These are phyloP conservation scores for Adelges cooleyi DNA, from an alignment of 1,140 invertebrate genomes.

Conservation along the genomic window DNA sequence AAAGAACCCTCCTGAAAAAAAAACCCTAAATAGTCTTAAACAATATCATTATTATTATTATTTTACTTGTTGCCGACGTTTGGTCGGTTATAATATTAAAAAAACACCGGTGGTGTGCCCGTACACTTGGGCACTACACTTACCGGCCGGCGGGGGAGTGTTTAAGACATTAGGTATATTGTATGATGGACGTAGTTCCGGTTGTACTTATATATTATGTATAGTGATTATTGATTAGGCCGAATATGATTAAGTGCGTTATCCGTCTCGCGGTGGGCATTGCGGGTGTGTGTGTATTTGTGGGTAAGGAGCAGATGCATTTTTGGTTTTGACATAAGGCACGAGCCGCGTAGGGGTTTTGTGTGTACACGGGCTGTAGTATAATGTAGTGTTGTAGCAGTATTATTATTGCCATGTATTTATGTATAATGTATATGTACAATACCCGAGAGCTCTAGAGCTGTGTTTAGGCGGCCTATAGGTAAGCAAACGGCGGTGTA, in stretches of 20 bases:
- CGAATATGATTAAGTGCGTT: conserved; percentile 18
- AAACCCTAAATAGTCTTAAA: no score
- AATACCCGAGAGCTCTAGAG: background rate
- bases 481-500: background rate
- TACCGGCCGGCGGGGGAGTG: background rate
- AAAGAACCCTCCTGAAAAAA: no score
- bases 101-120: background rate
- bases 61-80: background rate
- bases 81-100: no score
- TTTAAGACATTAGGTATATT: background rate
- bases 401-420: background rate
- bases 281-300: background rate
- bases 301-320: conserved; percentile 24
- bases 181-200: background rate
- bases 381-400: background rate
- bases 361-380: background rate
- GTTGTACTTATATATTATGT: no score
- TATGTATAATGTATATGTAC: background rate
- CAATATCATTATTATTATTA: no score
- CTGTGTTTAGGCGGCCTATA: background rate
- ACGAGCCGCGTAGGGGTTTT: conserved; percentile 25
- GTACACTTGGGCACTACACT: background rate
- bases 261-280: background rate
- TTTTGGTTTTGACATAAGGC: conserved; percentile 28
- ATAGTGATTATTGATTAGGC: background rate